Evolutionary conservation across 1,140 invertebrate species (phyloP).

Genomic region (Chironomus tepperi): DNA sequence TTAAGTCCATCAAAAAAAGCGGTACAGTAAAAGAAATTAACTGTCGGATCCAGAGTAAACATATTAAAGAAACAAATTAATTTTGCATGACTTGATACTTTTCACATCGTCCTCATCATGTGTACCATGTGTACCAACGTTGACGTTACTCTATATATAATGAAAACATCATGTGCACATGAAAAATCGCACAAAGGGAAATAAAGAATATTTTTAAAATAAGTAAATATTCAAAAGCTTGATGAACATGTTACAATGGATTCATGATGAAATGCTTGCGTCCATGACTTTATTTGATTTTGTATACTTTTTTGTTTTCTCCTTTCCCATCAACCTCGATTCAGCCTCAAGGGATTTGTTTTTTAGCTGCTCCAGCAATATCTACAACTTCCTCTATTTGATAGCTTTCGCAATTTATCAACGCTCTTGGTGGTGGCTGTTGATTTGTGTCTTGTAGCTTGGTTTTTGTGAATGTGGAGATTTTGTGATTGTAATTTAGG

Average conservation of each 20-base stretch:
- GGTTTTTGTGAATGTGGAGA: too few relatives aligned
- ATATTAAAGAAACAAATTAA: neutral
- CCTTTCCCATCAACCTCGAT: neutral
- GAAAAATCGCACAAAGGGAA: neutral
- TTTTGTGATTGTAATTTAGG: too few relatives aligned
- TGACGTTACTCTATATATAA: neutral
- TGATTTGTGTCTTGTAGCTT: too few relatives aligned
- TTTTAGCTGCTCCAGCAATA: neutral
- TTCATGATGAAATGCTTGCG: neutral
- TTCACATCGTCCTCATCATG: neutral
- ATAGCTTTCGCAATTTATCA: slow-evolving; percentile 8
- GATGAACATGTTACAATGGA: neutral
- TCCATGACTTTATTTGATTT: neutral
- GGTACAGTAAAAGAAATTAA: neutral
- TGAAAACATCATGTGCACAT: neutral
- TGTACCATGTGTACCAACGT: too few relatives aligned
- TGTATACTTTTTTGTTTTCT: neutral
- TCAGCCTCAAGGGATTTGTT: neutral
- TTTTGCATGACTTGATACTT: slow-evolving; percentile 7
- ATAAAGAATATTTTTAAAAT: neutral
- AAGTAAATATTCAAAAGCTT: neutral
- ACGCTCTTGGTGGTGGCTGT: neutral
- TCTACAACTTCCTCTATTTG: neutral
- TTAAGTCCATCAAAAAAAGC: neutral
- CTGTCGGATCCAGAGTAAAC: neutral